Evolutionary conservation across 2,797 vertebrate genomes (phyloP).

Genomic region (Lophotriccus pileatus): DNA sequence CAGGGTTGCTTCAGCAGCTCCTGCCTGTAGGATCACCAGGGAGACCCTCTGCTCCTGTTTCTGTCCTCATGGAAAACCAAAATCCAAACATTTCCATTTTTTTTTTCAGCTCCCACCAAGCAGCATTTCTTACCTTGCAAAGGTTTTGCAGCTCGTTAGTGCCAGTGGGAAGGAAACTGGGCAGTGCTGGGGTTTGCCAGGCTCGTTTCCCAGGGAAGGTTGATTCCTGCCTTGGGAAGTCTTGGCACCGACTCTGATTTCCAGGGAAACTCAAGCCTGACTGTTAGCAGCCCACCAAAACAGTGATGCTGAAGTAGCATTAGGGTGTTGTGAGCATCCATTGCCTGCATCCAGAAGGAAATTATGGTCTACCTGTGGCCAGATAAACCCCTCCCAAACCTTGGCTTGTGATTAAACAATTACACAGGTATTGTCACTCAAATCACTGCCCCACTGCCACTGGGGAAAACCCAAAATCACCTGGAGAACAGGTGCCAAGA

Average conservation of each 20-base stretch:
- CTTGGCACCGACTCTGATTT: not conserved
- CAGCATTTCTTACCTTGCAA: not conserved
- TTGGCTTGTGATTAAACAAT: not conserved
- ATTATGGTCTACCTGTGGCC: accelerated
- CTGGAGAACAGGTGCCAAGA: not conserved
- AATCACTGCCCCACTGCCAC: not conserved
- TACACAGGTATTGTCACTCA: too few species aligned
- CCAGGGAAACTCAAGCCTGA: not conserved
- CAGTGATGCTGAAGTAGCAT: not conserved
- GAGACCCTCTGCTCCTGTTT: not conserved
- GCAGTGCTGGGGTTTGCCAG: not conserved
- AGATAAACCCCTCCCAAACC: not conserved
- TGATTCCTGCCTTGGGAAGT: not conserved
- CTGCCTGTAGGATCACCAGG: not conserved
- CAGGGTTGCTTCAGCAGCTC: not conserved
- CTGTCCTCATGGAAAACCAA: not conserved
- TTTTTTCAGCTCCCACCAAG: not conserved
- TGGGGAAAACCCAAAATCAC: not conserved
- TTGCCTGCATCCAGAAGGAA: not conserved
- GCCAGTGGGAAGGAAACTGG: not conserved
- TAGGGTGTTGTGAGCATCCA: not conserved
- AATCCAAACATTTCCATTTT: not conserved
- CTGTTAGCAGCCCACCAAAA: not conserved
- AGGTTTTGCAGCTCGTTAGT: not conserved
- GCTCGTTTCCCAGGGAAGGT: accelerated